Conservation (phyloP, 2,113 vertebrate species). For the Corythornis cristatus region DNA sequence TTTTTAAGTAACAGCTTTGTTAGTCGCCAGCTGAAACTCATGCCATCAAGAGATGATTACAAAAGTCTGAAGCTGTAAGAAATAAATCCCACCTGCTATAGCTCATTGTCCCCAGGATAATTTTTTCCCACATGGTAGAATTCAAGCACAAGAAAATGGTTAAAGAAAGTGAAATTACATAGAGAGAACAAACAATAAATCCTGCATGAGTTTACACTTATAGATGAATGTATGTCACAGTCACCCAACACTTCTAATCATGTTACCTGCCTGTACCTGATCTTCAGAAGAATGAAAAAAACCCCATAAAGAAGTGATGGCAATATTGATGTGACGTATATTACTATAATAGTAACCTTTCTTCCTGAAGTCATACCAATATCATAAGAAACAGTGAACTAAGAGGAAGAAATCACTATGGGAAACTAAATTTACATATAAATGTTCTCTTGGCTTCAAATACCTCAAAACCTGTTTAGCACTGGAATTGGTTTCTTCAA, state of each 20-base stretch:
- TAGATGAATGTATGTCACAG: fast-evolving
- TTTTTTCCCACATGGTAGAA: neutral
- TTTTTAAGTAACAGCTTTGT: neutral
- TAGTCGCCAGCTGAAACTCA: neutral
- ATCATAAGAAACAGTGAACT: neutral
- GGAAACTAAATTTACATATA: neutral
- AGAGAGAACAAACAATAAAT: neutral
- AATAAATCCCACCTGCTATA: neutral
- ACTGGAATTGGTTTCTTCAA: neutral
- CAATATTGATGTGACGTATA: neutral
- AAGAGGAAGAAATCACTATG: neutral
- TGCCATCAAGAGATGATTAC: neutral
- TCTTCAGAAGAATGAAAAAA: neutral
- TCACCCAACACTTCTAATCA: neutral
- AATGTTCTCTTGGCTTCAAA: neutral
- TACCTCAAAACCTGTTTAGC: neutral
- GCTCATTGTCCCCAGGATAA: neutral
- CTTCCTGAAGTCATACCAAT: neutral
- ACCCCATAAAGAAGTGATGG: neutral
- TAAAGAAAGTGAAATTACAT: neutral
- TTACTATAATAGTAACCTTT: neutral
- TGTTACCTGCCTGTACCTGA: neutral
- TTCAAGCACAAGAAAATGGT: neutral
- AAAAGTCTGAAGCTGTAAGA: neutral
- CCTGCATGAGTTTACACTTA: neutral